Conservation (phyloP, 2,888 invertebrate species). For the Rotaria socialis region DNA sequence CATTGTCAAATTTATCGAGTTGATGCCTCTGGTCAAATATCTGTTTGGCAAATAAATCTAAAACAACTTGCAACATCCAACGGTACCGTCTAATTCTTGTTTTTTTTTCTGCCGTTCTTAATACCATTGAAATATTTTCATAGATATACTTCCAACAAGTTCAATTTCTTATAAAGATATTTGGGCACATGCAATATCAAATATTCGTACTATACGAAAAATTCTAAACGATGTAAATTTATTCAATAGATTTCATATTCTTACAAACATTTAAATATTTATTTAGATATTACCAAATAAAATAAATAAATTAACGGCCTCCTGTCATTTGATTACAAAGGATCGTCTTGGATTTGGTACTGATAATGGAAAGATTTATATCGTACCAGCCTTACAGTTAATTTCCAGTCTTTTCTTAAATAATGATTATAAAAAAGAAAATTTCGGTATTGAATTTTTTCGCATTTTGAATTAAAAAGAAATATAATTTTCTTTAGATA, state of each 20-base stretch:
- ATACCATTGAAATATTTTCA: not conserved
- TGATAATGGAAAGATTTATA: constrained; percentile 7
- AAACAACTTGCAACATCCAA: not conserved
- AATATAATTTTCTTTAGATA: constrained; percentile 64
- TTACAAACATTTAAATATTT: not conserved
- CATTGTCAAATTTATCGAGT: constrained; percentile 13
- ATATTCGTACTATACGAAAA: not conserved
- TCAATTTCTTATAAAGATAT: constrained; percentile 19
- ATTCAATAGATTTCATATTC: constrained; percentile 59
- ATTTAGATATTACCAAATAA: constrained; percentile 18
- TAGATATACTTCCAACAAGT: not conserved
- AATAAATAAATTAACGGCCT: constrained; percentile 8
- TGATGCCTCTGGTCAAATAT: not conserved
- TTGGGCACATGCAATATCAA: not conserved
- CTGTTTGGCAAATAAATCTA: not conserved
- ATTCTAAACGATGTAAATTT: constrained; percentile 52
- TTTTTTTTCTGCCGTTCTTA: too few species aligned
- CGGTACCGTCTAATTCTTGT: not conserved
- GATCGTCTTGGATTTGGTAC: constrained; percentile 35
- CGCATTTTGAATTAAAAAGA: too few species aligned
- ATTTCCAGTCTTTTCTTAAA: not conserved
- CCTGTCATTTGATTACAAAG: constrained; percentile 4
- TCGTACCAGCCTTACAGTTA: not conserved
- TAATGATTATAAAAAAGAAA: not conserved
- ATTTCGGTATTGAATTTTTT: not conserved